Evolutionary conservation across 2,797 vertebrate genomes (phyloP), one percentile per base, ranked within the genome.

Genomic region (Cynodonichthys magdalenae): DNA sequence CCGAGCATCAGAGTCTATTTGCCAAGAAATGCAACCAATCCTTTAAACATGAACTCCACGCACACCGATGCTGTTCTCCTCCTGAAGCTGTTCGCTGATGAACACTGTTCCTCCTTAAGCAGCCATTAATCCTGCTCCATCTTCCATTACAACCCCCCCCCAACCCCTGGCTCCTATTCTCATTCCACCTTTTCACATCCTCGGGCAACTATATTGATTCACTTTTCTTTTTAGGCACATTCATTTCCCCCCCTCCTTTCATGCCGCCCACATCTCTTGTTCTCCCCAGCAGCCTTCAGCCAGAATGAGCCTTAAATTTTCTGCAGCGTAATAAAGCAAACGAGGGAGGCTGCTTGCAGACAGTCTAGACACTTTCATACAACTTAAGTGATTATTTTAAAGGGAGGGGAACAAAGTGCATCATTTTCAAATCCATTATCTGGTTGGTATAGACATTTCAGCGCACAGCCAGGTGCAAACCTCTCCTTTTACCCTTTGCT

Each of bases 121-220:
- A 65, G n/a, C 51, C 75, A 83, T 84, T 84, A 77, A 86, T 88
- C 86, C 82, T 31, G 3, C 41, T 63, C 59, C 36, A 53, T 59
- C 69, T 71, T 67, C 34, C 34, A 59, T 76, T 75, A 54, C 70
- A 63, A 31, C 71, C 58, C 56, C 47, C 71, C 62, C 31, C 46
- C 56, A 63, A 42, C 69, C 52, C 29, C 29, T 11, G 1, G 15
- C 52, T 66, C 77, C 66, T 58, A 39, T 66, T 83, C 75, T 77
- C 71, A 77, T 78, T 83, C 78, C 79, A 74, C 79, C 77, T 74
- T 87, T 78, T 75, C 63, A 74, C 69, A 4, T 82, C 82, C 86
- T 73, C 57, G 2, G 86, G 85, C 81, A 52, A 59, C 60, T 63
- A 46, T 69, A 84, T 82, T 83, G 86, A 89, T 87, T 87, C 63